Evolutionary conservation across 2,113 vertebrate species (phyloP), one percentile per base, ranked within the genome.

Genomic region (Nycticebus coucang): DNA sequence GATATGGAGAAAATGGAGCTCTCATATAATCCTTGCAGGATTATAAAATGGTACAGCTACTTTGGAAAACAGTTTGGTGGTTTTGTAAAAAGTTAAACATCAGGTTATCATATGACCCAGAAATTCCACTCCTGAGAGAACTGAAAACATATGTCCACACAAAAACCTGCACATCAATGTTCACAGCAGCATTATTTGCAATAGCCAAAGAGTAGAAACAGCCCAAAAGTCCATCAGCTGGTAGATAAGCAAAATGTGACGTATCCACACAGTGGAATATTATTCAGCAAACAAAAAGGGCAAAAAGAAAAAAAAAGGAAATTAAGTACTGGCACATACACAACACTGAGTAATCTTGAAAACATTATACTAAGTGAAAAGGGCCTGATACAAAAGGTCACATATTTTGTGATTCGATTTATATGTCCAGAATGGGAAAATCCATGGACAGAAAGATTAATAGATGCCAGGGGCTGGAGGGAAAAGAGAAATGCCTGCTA

Each of bases 281-380:
- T 45, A 84, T 69, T 57, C 22, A 30, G 64, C 22, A 74, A 26
- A 88, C 53, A 84, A 88, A 75, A 89, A 81, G 59, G 57, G 18
- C 41, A 41, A 41, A 41, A 41, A 41, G 5, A 41, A 74, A 88
- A 60, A 84, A 88, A 75, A 89, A 81, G 59, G 57, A 14, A 78
- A 79, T 18, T 4, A 93, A 71, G 50, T 35, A 68, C 4, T 57
- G 62, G 90, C 33, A 75, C 2, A 78, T 21, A 21, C 33, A 80
- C 37, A n/a, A 86, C 11, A 72, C 1, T n/a, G 13, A 89, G 53
- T 45, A 89, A 64, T 86, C 41, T 41, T 93, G 41, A 90, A 64
- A 94, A 80, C 77, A 84, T 30, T 57, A 81, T 62, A 53, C n/a
- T 86, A 81, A 84, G 37, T 86, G 57, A 94, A 89, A 94, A 59